A percentile compares a stretch with the other conserved stretches of the same genome.
Conservation (phyloP, 2,797 vertebrate genomes). For the Leptodactylus fallax region DNA sequence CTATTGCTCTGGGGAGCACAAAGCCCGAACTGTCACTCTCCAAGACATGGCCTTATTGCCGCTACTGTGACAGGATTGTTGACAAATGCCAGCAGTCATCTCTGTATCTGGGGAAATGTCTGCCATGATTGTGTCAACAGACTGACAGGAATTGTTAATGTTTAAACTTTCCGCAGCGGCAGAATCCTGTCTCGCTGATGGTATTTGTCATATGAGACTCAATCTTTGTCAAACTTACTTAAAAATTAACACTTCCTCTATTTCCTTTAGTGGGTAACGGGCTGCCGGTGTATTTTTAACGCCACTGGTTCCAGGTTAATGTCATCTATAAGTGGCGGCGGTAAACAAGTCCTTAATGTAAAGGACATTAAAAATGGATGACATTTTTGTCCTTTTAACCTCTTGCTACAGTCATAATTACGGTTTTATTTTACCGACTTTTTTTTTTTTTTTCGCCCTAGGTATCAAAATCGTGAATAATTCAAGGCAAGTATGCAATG, state of each 20-base stretch:
- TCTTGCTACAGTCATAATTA: slow-evolving; percentile 74
- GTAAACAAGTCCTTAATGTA: slow-evolving; percentile 67
- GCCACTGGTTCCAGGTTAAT: slow-evolving; percentile 75
- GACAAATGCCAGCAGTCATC: slow-evolving; percentile 99
- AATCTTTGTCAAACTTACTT: slow-evolving; percentile 87
- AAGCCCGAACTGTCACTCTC: slow-evolving; percentile 91
- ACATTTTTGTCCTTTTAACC: slow-evolving; percentile 76
- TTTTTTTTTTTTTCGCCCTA: slow-evolving; percentile 70
- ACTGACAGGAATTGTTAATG: slow-evolving; percentile 99
- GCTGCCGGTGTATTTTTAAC: slow-evolving; percentile 72
- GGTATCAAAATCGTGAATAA: slow-evolving; percentile 77
- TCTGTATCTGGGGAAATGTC: slow-evolving; percentile 99
- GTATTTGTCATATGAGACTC: slow-evolving; percentile 92
- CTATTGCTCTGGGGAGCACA: slow-evolving; percentile 86
- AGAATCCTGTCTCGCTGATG: slow-evolving; percentile 97
- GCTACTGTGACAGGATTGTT: slow-evolving; percentile 98
- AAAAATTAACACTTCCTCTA: slow-evolving; percentile 88
- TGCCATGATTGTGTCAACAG: slow-evolving; percentile 99
- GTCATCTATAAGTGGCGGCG: slow-evolving; percentile 65
- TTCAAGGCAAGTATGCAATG: slow-evolving; percentile 73
- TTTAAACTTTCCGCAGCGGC: slow-evolving; percentile 98
- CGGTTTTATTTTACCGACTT: slow-evolving; percentile 69
- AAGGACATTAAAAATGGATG: slow-evolving; percentile 69
- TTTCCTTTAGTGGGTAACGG: slow-evolving; percentile 78
- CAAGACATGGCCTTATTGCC: slow-evolving; percentile 89